Percentiles rank a stretch among this genome's conserved stretches.
phyloP scores from a whole-genome alignment of 2,888 invertebrate genomes.

The Priocnemis perturbator region DNA sequence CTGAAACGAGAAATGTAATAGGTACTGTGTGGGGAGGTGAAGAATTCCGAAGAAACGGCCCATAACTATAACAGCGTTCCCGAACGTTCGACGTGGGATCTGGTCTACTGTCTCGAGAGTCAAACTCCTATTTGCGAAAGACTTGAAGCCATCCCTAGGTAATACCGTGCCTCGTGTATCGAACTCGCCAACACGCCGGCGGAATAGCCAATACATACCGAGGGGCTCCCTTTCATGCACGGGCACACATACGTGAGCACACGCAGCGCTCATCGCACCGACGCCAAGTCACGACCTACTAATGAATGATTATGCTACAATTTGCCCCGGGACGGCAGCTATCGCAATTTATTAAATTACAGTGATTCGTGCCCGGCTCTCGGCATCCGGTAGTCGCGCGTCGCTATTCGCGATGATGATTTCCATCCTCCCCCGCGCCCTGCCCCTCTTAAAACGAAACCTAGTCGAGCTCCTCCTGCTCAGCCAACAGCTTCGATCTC shows the following conservation, averaged over 20 bases:
- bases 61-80: too few relatives aligned
- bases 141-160: too few relatives aligned
- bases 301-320: constrained; percentile 75
- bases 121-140: too few relatives aligned
- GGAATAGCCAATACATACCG: neutral
- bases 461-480: too few relatives aligned
- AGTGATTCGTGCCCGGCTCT: constrained; percentile 68
- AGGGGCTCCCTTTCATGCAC: neutral
- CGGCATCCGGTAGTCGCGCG: constrained; percentile 65
- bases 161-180: constrained; percentile 21
- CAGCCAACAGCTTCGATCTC: too few relatives aligned
- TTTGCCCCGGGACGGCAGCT: constrained; percentile 73
- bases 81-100: too few relatives aligned
- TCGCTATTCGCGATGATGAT: constrained; percentile 45
- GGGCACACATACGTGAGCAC: too few relatives aligned
- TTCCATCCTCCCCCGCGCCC: constrained; percentile 28
- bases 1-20: too few relatives aligned
- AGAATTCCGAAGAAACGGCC: too few relatives aligned
- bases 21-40: too few relatives aligned
- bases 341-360: constrained; percentile 75
- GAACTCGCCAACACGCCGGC: constrained; percentile 18
- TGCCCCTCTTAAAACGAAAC: too few relatives aligned
- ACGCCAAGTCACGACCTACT: constrained; percentile 73
- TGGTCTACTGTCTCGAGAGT: too few relatives aligned
- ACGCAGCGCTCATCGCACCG: constrained; percentile 45